These are phyloP conservation scores for Pithys albifrons DNA, from an alignment of 2,113 vertebrate genomes.

Conservation along the genomic window DNA sequence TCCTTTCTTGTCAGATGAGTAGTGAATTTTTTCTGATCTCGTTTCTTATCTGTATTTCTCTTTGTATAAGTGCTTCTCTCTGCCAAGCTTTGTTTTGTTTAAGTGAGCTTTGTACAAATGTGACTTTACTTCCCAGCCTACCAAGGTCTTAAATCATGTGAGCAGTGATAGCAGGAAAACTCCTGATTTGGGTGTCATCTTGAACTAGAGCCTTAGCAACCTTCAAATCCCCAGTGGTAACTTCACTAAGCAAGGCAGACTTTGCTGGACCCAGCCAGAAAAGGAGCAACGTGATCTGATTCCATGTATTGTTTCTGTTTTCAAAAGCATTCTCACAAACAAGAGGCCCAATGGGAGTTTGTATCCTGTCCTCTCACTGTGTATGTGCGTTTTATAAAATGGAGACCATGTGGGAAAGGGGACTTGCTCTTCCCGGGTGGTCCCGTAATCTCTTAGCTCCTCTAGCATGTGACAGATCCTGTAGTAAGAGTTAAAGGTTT, in stretches of 20 bases:
- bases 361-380: not conserved
- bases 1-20: not conserved
- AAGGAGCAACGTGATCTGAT: not conserved
- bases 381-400: not conserved
- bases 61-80: not conserved
- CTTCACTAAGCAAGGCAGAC: not conserved
- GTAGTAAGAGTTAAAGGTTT: slow-evolving; percentile 53
- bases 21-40: slow-evolving; percentile 1
- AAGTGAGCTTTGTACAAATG: not conserved
- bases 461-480: slow-evolving; percentile 39
- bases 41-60: slow-evolving; percentile 7
- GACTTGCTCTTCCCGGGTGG: slow-evolving; percentile 32
- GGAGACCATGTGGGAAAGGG: not conserved
- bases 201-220: not conserved
- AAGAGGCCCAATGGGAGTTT: not conserved
- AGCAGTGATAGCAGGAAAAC: not conserved
- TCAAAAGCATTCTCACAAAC: not conserved
- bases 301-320: not conserved
- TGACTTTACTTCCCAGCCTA: not conserved
- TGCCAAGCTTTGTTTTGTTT: slow-evolving; percentile 20
- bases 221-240: not conserved
- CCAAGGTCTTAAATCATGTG: not conserved
- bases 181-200: not conserved
- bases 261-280: not conserved
- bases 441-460: slow-evolving; percentile 18